phyloP scores from a whole-genome alignment of 2,113 vertebrate species.

The Epinephelus cyanopodus region DNA sequence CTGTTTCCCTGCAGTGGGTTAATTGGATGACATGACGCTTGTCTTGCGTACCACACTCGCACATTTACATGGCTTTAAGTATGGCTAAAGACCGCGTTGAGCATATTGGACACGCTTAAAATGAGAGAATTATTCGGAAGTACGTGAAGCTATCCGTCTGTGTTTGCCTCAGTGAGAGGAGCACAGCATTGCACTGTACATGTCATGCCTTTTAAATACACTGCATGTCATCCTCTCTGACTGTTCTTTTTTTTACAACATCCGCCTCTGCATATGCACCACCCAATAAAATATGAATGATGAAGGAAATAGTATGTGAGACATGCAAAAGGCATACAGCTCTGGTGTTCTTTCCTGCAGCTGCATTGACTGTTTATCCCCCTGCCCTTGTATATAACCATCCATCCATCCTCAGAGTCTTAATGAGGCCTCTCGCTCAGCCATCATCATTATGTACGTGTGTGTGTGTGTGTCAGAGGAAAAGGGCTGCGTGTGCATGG shows the following conservation, averaged over 20 bases:
- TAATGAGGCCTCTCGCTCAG: constrained; percentile 50
- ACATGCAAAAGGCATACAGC: background rate
- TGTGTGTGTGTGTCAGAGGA: constrained; percentile 27
- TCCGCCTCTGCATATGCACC: constrained; percentile 35
- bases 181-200: background rate
- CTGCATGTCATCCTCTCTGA: constrained; percentile 28
- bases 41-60: background rate
- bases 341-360: constrained; percentile 6
- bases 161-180: constrained; percentile 15
- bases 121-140: background rate
- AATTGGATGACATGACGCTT: background rate
- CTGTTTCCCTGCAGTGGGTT: background rate
- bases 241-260: constrained; percentile 23
- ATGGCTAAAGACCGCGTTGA: background rate
- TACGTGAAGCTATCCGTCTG: background rate
- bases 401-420: constrained; percentile 52
- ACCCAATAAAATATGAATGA: constrained; percentile 71
- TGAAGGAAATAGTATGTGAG: constrained; percentile 21
- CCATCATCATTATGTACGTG: constrained; percentile 22
- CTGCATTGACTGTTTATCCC: constrained; percentile 35
- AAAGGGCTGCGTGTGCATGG: background rate
- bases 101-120: background rate
- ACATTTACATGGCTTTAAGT: background rate
- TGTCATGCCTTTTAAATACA: background rate
- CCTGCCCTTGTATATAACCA: constrained; percentile 15